Evolutionary conservation across 2,888 invertebrate genomes (phyloP).

Genomic region (Synanthedon tipuliformis): DNA sequence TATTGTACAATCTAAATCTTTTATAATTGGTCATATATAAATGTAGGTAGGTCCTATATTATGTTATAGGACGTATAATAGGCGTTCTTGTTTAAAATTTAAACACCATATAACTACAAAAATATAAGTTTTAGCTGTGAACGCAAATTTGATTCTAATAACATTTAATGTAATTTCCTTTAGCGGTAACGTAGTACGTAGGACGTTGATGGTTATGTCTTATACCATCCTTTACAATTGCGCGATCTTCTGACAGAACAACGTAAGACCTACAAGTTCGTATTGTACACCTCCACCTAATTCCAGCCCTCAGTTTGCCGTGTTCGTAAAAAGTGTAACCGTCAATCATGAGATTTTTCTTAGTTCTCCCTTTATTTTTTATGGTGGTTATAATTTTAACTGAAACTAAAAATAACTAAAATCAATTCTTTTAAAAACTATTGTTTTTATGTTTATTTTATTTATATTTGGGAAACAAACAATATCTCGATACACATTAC

Average conservation of each 20-base stretch:
- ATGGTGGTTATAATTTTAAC: not conserved
- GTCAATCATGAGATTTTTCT: slow-evolving; percentile 8
- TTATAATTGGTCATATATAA: too few species aligned
- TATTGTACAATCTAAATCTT: too few species aligned
- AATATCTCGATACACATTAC: too few species aligned
- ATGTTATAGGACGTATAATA: too few species aligned
- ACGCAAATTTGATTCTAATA: too few species aligned
- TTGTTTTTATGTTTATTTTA: too few species aligned
- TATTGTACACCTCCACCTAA: not conserved
- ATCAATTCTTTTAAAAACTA: too few species aligned
- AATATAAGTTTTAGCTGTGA: too few species aligned
- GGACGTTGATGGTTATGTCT: not conserved
- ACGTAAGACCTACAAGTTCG: not conserved
- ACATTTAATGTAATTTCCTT: not conserved
- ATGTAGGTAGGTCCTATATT: too few species aligned
- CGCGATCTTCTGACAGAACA: not conserved
- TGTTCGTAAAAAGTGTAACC: slow-evolving; percentile 2
- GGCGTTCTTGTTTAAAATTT: too few species aligned
- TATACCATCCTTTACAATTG: not conserved
- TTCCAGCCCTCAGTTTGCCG: not conserved
- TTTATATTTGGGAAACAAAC: too few species aligned
- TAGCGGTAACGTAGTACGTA: not conserved
- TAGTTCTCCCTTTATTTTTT: slow-evolving; percentile 1
- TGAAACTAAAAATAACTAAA: not conserved
- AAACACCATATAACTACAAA: too few species aligned